Evolutionary conservation across 37 sponge, comb jelly and placozoan genomes (phyloP), one percentile per base, ranked within the genome.

Genomic region (Agelas oroides): DNA sequence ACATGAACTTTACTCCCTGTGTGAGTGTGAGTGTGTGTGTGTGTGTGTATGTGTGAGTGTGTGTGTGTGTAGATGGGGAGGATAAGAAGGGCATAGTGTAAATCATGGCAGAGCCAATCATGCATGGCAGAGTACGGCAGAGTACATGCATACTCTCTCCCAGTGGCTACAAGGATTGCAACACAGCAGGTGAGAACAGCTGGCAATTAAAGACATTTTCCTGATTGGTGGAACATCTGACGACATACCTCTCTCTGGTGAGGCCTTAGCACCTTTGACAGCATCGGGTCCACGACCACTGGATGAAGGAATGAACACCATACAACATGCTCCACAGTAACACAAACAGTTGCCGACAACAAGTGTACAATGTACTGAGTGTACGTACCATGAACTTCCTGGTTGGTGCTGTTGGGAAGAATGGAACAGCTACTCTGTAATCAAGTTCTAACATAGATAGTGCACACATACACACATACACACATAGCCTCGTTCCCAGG

Each of bases 1-100:
- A 95, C 87, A 97, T 88, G 73, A 97, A 97, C 92, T 95, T 94
- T 2, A 97, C 98, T 25, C 98, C 98, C 85, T 92, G 67, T 20
- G 55, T 46, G 25, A 28, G 25, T 69, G 15, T 64, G 8, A 21
- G 19, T n/a, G n/a, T n/a, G n/a, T n/a, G n/a, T n/a, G n/a, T n/a
- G n/a, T n/a, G 16, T 34, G 16, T 34, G 16, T 18, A 15, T 15
- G 17, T 41, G 41, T 41, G 69, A 67, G 69, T n/a, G n/a, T n/a
- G 71, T 31, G 71, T 31, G 71, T n/a, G 71, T 31, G 71, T 6
- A n/a, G 2, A 33, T 16, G 33, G 2, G 56, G 6, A 53, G 56
- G 76, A 52, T 21, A 46, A 31, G n/a, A 53, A 53, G 56, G 52
- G 13, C n/a, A 3, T 8, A 2, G 30, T 16, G 21, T 21, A 67